Conservation (phyloP, 2,888 invertebrate genomes). For the Thysanoteuthis rhombus region DNA sequence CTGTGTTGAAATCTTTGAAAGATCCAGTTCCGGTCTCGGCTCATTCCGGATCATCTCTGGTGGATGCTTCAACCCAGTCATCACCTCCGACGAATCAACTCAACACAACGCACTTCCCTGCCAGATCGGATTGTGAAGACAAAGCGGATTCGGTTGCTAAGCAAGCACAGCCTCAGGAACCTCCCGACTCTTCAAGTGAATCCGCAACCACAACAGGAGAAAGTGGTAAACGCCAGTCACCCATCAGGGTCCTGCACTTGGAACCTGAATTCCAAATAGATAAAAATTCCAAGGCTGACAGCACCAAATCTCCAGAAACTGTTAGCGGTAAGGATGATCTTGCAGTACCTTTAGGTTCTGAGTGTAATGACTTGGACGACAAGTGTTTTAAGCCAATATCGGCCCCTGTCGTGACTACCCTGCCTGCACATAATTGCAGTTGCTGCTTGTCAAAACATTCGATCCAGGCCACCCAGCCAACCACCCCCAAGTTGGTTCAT, state of each 20-base stretch:
- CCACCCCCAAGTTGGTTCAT: slow-evolving; percentile 14
- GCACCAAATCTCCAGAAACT: background rate
- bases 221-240: background rate
- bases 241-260: background rate
- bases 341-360: background rate
- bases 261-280: background rate
- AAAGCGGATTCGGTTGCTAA: background rate
- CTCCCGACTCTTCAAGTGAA: background rate
- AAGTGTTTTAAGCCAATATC: background rate
- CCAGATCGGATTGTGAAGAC: background rate
- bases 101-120: background rate
- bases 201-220: background rate
- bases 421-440: background rate
- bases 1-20: slow-evolving; percentile 54
- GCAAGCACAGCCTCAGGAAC: background rate
- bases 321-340: background rate
- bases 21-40: slow-evolving; percentile 47
- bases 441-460: background rate
- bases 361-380: background rate
- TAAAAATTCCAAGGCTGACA: background rate
- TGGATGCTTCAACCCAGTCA: slow-evolving; percentile 44
- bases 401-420: background rate
- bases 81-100: slow-evolving; percentile 35
- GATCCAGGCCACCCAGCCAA: background rate
- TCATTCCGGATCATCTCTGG: slow-evolving; percentile 36